These are phyloP conservation scores for Charanyca ferruginea DNA, from an alignment of 2,888 invertebrate genomes.

Conservation along the genomic window DNA sequence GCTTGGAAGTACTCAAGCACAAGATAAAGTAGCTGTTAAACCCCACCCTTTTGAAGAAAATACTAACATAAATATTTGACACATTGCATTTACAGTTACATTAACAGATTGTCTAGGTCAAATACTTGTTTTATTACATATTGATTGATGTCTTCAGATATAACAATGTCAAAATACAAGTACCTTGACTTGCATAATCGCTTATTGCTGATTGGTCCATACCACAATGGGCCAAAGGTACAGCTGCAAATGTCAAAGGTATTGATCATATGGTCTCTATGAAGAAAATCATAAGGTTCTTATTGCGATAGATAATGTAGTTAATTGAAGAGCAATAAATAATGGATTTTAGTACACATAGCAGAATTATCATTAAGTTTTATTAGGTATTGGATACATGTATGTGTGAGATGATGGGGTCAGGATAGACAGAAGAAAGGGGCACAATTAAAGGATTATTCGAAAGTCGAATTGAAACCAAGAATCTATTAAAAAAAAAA, in stretches of 20 bases:
- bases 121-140: neutral
- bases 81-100: neutral
- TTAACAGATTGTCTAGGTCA: neutral
- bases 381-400: constrained; percentile 33
- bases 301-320: constrained; percentile 2
- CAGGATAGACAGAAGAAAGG: neutral
- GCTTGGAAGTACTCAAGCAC: neutral
- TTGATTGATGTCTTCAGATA: constrained; percentile 4
- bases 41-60: constrained; percentile 8
- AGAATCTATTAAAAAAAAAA: no score
- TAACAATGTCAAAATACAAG: constrained; percentile 38
- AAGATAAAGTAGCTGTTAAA: neutral
- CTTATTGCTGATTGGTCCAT: constrained; percentile 47
- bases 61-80: neutral
- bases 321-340: constrained; percentile 46
- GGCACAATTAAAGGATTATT: no score
- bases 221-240: constrained; percentile 43
- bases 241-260: constrained; percentile 50
- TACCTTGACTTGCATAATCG: constrained; percentile 40
- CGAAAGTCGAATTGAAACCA: no score
- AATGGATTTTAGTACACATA: constrained; percentile 38
- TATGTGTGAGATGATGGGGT: neutral
- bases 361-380: constrained; percentile 37
- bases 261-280: constrained; percentile 29
- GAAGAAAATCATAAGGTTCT: constrained; percentile 34